These are phyloP conservation scores for Argyresthia albistria DNA, from an alignment of 2,888 invertebrate genomes.

Conservation along the genomic window DNA sequence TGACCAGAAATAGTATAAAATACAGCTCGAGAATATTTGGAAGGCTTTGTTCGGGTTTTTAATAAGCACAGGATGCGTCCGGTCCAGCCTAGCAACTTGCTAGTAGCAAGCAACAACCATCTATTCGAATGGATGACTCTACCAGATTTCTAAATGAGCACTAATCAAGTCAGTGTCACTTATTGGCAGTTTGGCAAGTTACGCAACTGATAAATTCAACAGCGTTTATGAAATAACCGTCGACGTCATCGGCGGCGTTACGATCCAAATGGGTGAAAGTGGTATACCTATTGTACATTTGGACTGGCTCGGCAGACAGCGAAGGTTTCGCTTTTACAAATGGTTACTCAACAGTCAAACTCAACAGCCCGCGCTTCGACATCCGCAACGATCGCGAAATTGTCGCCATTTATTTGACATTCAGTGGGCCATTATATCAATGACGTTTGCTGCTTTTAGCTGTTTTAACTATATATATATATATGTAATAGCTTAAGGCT, in stretches of 20 bases:
- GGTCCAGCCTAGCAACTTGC: conserved; percentile 6
- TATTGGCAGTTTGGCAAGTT: not conserved
- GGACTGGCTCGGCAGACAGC: conserved; percentile 7
- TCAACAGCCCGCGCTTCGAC: conserved; percentile 24
- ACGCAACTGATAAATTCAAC: not conserved
- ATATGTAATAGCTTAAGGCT: too few species aligned
- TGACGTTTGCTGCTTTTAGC: too few species aligned
- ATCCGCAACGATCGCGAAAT: conserved; percentile 19
- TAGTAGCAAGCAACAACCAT: too few species aligned
- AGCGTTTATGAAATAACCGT: conserved; percentile 1
- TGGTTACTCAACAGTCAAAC: conserved; percentile 59
- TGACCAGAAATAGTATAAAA: conserved; percentile 68
- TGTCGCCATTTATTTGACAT: conserved; percentile 2
- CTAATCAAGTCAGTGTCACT: conserved; percentile 2
- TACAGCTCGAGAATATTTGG: conserved; percentile 51
- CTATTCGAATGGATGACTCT: too few species aligned
- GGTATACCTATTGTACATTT: conserved; percentile 30
- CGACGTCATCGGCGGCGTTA: not conserved
- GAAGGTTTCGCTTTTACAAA: conserved; percentile 66
- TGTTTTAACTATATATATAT: too few species aligned
- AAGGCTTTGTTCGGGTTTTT: conserved; percentile 30
- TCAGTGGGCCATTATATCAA: not conserved
- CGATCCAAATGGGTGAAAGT: conserved; percentile 52
- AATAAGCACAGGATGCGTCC: conserved; percentile 31
- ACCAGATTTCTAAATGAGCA: too few species aligned